Evolutionary conservation across 2,888 invertebrate genomes (phyloP), one percentile per base, ranked within the genome.

Genomic region (Netelia melanura): DNA sequence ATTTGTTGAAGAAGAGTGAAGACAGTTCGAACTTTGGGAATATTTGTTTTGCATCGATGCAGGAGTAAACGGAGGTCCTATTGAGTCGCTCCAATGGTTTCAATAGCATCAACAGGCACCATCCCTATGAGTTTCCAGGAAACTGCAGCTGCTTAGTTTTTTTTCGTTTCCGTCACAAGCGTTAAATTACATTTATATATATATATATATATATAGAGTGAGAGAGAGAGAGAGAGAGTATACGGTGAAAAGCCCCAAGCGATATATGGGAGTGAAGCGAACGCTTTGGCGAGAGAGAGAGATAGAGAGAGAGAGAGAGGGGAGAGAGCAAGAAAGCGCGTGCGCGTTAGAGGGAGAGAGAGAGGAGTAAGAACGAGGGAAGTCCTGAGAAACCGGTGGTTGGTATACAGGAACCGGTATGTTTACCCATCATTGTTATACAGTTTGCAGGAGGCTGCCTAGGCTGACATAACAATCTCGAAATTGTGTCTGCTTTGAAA

Each of bases 341-440:
- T 17, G 17, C 17, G 17, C 17, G 17, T 17, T 17, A 17, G 52
- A 30, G 43, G 52, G 76, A 30, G 14, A 14, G 52, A 79, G 44
- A 65, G 48, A 65, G 74, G 77, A 74, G 64, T 44, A 54, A 72
- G 65, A 65, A 71, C 82, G 25, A 81, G 67, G 54, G 68, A 56
- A 72, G 70, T 61, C 54, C 56, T 52, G 70, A 58, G 71, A 65
- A 74, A 78, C 83, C 77, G 30, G 79, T 71, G 85, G 70, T 80
- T 78, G 70, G 81, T 58, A 74, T 68, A 67, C 52, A 72, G 71
- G 84, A 80, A 83, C 38, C 67, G 85, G 83, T 80, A 87, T 88
- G 87, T 88, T 88, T 88, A 83, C 86, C 83, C 88, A 83, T 87
- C 87, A 88, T 87, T 88, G 88, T 86, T 86, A 88, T 84, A 87